Evolutionary conservation across 1,140 invertebrate genomes (phyloP), one percentile per base, ranked within the genome.

Genomic region (Sitophilus oryzae): DNA sequence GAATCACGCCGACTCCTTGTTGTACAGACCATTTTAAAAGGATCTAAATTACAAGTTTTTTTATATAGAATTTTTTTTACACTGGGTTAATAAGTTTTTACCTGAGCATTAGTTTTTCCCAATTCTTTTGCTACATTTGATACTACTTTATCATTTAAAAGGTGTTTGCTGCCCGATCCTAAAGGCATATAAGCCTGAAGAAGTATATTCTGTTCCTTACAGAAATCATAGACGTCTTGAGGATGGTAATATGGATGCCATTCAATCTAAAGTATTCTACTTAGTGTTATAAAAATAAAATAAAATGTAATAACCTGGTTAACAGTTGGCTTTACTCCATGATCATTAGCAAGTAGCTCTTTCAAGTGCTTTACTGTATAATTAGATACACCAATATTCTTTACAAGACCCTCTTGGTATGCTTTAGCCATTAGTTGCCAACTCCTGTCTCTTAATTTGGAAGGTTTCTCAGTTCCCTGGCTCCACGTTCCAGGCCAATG

Each of bases 301-400:
- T 21, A 20, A 41, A 40, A 10, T 35, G n/a, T n/a, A n/a, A 30
- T 21, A 43, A 88, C 88, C 77, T 93, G 89, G 71, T 91, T 85
- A 1, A 93, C 83, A 64, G 81, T 78, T 23, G 90, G 90, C 55
- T 69, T 70, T 14, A 81, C 71, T 16, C 80, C 77, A 58, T 72
- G 67, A 65, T 74, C 77, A 57, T 79, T 74, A 18, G 68, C 56
- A 8, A 84, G 64, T 18, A 93, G 69, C 55, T 91, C 79, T 60
- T 81, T 66, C 0, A 94, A 65, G 74, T 93, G 91, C 18, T 71
- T 68, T 2, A 82, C 69, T 16, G 79, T 86, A 63, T 87, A 93
- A 72, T 93, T 93, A 0, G 89, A 91, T 0, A 93, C 86, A 6
- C 91, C 91, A 60, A 93, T 86, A 3, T 84, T 78, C 66, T 77